Conservation (phyloP, 2,888 invertebrate genomes). For the Drosophila nigritarsus region DNA sequence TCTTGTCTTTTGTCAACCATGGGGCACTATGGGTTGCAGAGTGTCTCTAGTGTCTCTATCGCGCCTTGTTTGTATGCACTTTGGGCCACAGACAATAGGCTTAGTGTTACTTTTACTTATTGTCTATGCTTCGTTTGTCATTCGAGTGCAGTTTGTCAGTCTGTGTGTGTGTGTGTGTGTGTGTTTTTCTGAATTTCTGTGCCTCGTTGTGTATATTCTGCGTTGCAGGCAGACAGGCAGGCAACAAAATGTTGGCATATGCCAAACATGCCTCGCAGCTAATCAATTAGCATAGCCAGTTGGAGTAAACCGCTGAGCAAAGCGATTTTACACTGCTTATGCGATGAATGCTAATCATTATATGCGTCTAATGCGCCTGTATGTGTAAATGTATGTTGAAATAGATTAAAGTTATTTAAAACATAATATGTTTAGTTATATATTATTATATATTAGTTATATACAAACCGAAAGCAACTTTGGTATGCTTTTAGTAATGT, state of each 20-base stretch:
- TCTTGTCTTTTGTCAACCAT: slow-evolving; percentile 69
- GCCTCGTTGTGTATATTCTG: slow-evolving; percentile 15
- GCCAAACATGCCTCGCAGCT: slow-evolving; percentile 34
- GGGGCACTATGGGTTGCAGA: slow-evolving; percentile 57
- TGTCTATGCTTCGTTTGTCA: slow-evolving; percentile 76
- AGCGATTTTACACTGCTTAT: slow-evolving; percentile 7
- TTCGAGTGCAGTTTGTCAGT: slow-evolving; percentile 62
- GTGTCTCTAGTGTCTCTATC: slow-evolving; percentile 28
- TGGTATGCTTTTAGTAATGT: not conserved
- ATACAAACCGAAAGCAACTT: not conserved
- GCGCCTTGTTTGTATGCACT: slow-evolving; percentile 73
- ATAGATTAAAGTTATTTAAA: not conserved
- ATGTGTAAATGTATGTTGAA: not conserved
- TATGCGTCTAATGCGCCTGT: not conserved
- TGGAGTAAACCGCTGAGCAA: slow-evolving; percentile 9
- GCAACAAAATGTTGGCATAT: slow-evolving; percentile 45
- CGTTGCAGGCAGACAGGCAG: slow-evolving; percentile 36
- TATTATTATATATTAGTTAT: not conserved
- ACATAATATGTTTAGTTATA: no score
- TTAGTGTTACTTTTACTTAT: slow-evolving; percentile 82
- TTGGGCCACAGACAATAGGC: slow-evolving; percentile 78
- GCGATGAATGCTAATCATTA: slow-evolving; percentile 1
- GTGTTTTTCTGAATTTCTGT: slow-evolving; percentile 5
- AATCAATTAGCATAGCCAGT: slow-evolving; percentile 58
- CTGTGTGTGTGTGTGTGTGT: slow-evolving; percentile 5